These are phyloP conservation scores for Gila robusta DNA, from an alignment of 2,797 vertebrate species.

Conservation along the genomic window DNA sequence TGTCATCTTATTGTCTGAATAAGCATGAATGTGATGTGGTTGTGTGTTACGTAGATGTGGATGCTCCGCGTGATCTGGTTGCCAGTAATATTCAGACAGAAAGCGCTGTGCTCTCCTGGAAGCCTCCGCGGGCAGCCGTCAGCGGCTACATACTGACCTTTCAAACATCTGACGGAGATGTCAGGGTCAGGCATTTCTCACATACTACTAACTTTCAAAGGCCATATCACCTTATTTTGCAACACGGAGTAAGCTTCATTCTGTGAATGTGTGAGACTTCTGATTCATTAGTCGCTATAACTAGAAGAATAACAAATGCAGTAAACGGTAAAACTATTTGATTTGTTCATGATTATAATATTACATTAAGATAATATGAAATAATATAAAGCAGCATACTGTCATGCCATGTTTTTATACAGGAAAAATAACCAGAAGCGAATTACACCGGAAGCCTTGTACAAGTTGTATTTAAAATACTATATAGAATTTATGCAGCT, in stretches of 20 bases:
- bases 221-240: not conserved
- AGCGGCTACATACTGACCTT: conserved; percentile 88
- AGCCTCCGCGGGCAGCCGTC: conserved; percentile 83
- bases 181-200: conserved; percentile 80
- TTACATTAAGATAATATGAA: not conserved
- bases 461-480: not conserved
- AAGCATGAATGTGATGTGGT: not conserved
- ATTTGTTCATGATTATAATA: not conserved
- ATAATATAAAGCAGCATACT: not conserved
- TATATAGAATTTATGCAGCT: not conserved
- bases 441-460: not conserved
- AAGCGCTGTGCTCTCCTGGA: conserved; percentile 87
- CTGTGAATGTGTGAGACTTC: not conserved
- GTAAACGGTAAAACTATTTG: not conserved
- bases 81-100: conserved; percentile 86
- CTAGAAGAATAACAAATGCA: not conserved
- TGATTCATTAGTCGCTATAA: not conserved
- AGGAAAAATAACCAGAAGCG: not conserved
- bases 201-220: not conserved
- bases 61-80: conserved; percentile 86
- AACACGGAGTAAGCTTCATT: not conserved
- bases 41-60: conserved; percentile 77
- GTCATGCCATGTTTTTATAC: not conserved
- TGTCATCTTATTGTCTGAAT: not conserved
- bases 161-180: conserved; percentile 80